Evolutionary conservation across 2,113 vertebrate genomes (phyloP).

Genomic region (human (Homo sapiens)): GRCh38 chr12:128790001-128790500

Average conservation of each 20-base stretch:
- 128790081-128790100: too few relatives aligned
- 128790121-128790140: too few relatives aligned
- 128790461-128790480: background rate
- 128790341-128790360: background rate
- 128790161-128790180: background rate
- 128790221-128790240: background rate
- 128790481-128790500: fast-evolving
- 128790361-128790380: background rate
- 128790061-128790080: too few relatives aligned
- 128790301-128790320: too few relatives aligned
- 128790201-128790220: background rate
- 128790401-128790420: fast-evolving
- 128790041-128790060: too few relatives aligned
- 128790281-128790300: background rate
- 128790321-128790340: too few relatives aligned
- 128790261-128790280: background rate
- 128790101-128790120: too few relatives aligned
- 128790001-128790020: too few relatives aligned
- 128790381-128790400: background rate
- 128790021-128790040: too few relatives aligned
- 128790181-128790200: background rate
- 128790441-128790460: fast-evolving
- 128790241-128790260: background rate
- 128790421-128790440: fast-evolving
- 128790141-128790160: too few relatives aligned